Evolutionary conservation across 2,888 invertebrate genomes (phyloP).

Genomic region (Agriopis marginaria): DNA sequence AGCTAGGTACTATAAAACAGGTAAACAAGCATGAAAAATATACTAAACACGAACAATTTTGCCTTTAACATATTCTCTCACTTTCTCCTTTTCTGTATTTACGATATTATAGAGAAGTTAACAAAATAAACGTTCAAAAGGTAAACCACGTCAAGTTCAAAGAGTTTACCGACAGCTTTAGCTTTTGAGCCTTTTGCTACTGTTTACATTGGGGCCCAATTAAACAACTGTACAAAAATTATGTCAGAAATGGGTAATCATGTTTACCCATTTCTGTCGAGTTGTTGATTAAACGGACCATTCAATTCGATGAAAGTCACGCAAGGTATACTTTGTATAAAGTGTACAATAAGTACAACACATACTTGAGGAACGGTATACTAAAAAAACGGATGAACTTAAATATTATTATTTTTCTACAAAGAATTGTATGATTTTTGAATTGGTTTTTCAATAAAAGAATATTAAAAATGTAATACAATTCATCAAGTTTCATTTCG

Average conservation of each 20-base stretch:
- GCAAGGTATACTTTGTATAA: background rate
- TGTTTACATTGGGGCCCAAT: conserved; percentile 25
- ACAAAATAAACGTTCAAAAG: conserved; percentile 15
- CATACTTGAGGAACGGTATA: too few relatives aligned
- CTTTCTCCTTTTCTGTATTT: background rate
- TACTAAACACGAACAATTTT: background rate
- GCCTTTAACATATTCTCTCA: too few relatives aligned
- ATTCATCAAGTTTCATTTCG: too few relatives aligned
- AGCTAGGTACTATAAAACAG: too few relatives aligned
- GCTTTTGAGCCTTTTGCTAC: conserved; percentile 2
- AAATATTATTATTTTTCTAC: too few relatives aligned
- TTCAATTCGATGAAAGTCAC: conserved; percentile 7
- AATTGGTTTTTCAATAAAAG: too few relatives aligned
- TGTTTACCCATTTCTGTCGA: conserved; percentile 6
- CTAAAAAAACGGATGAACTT: too few relatives aligned
- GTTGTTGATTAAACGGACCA: conserved; percentile 9
- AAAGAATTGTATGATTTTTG: too few relatives aligned
- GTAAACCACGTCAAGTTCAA: conserved; percentile 18
- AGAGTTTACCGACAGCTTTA: conserved; percentile 17
- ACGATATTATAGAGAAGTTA: background rate
- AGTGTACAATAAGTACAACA: background rate
- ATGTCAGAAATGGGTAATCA: too few relatives aligned
- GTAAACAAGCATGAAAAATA: conserved; percentile 2
- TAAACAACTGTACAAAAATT: conserved; percentile 22
- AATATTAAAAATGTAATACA: too few relatives aligned